Evolutionary conservation across 2,797 vertebrate species (phyloP), one percentile per base, ranked within the genome.

Genomic region (Myotis findleyi): DNA sequence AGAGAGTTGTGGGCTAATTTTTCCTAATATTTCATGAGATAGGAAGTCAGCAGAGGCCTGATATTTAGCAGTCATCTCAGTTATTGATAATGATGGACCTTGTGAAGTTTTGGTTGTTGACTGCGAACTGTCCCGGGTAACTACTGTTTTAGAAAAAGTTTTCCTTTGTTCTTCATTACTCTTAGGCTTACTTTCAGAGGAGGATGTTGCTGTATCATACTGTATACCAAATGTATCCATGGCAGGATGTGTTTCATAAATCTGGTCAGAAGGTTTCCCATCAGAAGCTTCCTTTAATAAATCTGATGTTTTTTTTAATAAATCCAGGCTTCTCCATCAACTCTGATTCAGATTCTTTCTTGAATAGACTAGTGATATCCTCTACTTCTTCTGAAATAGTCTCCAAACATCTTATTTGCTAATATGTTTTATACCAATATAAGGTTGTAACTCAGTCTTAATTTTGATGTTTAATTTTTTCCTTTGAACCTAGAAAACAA

Each of bases 401-500:
- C 17, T 96, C 88, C 87, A 93, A 75, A 95, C 87, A 94, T 87
- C 36, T 72, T 92, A 88, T 51, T 89, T 90, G 49, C 62, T 44
- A 87, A 23, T 57, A 69, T 16, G n/a, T 89, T 84, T 94, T 95
- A 77, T 18, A 87, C 3, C 12, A 77, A 68, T 81, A 75, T 36
- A 93, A 89, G 85, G 76, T 36, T 81, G 3, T 69, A 62, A 92
- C 33, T 92, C 79, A 87, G 55, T 75, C 68, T 69, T 84, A 76
- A 38, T 91, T 88, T 57, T 59, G 36, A 77, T 88, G 41, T 79
- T 87, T 69, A 81, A 41, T 82, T 72, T 79, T 93, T 75, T 51
- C 77, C 49, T 92, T 91, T 92, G 84, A 94, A 93, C 51, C 97
- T 97, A 92, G 3, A 96, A 96, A 89, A 95, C 8, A 95, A 96